Base-by-base conservation (phyloP, 2,888 invertebrate species). In the Lagria hirta region DNA sequence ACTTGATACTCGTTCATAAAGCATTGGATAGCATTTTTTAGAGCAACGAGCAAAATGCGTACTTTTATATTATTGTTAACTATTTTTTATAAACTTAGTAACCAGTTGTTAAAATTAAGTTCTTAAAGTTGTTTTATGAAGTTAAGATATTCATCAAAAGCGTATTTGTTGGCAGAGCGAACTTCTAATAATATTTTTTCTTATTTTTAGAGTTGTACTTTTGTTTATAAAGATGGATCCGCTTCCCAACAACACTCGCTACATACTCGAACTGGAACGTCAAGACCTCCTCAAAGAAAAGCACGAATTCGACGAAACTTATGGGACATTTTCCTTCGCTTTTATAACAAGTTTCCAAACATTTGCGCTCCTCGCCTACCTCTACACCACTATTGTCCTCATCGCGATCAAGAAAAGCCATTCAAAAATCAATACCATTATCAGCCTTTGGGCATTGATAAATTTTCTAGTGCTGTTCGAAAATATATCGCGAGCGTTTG, bases 251-350 rank as follows among this genome's bases (percentile, higher is more conserved):
- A 47, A 47, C 24, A 20, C 33, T 3, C 42, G 47, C 4, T 47
- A 47, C 27, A 28, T 47, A 4, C 43, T 43, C 8, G 47, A 47
- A 16, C 36, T 47, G 5, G 33, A 43, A 18, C 30, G 47, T 3
- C 18, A 42, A 15, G 27, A 14, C 11, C 32, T 47, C 8, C 10
- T 42, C 14, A 17, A 33, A 18, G 28, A 42, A 33, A 22, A 32
- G 20, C 20, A 37, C 10, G 42, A 37, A 12, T 36, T 47, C 22
- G 42, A 47, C 15, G 27, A 26, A n/a, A 47, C 33, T 28, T 47
- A 47, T 11, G 47, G 47, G 3, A 29, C 24, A 8, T 43, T 43
- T 13, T 28, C 40, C 7, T 41, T 41, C 22, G 35, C 30, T 4
- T 46, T 46, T 30, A 14, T 41, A 14, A 30, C 41, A 15, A 41